Base-by-base conservation (phyloP, 2,113 vertebrate species). In the Engraulis encrasicolus region DNA sequence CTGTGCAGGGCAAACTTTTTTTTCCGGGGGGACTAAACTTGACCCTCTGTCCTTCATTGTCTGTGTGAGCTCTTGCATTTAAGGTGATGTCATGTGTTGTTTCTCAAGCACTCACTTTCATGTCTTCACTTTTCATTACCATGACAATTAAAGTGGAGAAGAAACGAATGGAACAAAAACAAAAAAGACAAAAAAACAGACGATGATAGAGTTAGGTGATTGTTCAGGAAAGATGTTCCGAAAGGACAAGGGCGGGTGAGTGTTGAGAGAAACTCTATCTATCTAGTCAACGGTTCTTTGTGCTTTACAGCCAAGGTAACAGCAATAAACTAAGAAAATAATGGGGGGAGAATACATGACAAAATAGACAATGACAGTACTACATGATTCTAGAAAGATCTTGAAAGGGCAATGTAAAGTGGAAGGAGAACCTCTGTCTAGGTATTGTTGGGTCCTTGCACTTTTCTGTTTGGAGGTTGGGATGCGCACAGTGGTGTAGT, bases 1-100 rank as follows among this genome's bases (percentile, higher is more conserved):
- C 93, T 50, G 83, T 78, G 85, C n/a, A n/a, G n/a, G 84, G 81
- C 83, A 85, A 83, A 86, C 50, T 83, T 34, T 82, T 34, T 45
- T 9, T n/a, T n/a, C n/a, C n/a, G n/a, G n/a, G 11, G 66, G 27
- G 66, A 74, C 66, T 14, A 74, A 74, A 36, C 66, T 74, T 18
- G 66, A 74, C 27, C 66, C 27, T 31, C 27, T 31, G 27, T 74
- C 66, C 66, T 74, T 74, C 17, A 34, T 74, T 34, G 14, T 27
- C 9, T 74, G 66, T 4, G 2, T 14, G 31, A 31, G 66, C 23
- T 74, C 66, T 19, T 5, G 31, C 27, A 74, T 31, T 74, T 27
- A 34, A 27, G 27, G 66, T 74, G 58, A 66, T 9, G 23, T 66
- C 66, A 36, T 27, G 12, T 12, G 4, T 18, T 19, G 37, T 31